Evolutionary conservation across 2,797 vertebrate species (phyloP).

Genomic region (Danio albolineatus): DNA sequence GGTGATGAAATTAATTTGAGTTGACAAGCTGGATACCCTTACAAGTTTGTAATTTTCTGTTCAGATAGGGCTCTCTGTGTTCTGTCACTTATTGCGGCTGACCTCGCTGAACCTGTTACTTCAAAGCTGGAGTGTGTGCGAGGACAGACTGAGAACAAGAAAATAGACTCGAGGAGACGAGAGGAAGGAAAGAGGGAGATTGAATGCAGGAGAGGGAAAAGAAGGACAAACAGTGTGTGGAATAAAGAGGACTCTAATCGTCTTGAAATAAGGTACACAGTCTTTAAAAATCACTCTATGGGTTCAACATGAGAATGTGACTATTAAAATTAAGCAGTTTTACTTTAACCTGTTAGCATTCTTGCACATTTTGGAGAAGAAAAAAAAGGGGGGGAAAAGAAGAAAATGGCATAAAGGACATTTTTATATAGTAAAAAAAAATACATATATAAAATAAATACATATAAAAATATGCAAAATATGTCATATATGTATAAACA

Average conservation of each 20-base stretch:
- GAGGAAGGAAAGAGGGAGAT: conserved; percentile 6
- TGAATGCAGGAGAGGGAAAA: not conserved
- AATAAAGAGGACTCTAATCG: not conserved
- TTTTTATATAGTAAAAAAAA: too few relatives aligned
- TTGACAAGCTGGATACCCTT: conserved; percentile 47
- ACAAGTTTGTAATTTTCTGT: conserved; percentile 47
- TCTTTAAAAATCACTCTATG: not conserved
- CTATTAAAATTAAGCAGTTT: not conserved
- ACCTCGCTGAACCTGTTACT: conserved; percentile 49
- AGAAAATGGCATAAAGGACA: too few relatives aligned
- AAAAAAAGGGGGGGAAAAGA: too few relatives aligned
- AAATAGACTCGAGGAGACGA: not conserved
- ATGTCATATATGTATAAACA: too few relatives aligned
- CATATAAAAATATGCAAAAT: too few relatives aligned
- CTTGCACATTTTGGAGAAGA: too few relatives aligned
- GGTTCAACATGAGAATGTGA: not conserved
- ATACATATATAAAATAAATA: too few relatives aligned
- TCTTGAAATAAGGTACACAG: not conserved
- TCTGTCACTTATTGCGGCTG: conserved; percentile 49
- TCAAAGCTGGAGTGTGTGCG: conserved; percentile 40
- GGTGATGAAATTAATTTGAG: conserved; percentile 30
- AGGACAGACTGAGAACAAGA: not conserved
- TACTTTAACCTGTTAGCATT: too few relatives aligned
- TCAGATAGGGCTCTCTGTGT: conserved; percentile 45
- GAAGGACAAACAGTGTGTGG: not conserved